These are phyloP conservation scores for Hippoglossus hippoglossus DNA, from an alignment of 2,797 vertebrate genomes.

Conservation along the genomic window DNA sequence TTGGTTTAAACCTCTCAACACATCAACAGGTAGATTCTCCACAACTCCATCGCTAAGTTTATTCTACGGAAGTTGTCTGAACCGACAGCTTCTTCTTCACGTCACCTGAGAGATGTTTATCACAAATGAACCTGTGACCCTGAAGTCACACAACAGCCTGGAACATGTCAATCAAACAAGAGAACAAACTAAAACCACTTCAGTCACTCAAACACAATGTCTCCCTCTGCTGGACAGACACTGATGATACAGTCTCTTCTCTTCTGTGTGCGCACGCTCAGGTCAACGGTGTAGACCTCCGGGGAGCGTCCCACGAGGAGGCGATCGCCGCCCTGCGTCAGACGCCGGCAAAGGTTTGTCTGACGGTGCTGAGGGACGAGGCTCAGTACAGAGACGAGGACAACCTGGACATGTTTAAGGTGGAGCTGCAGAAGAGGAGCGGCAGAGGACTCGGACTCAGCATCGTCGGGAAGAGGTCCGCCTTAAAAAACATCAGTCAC, in stretches of 20 bases:
- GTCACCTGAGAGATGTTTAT: no score
- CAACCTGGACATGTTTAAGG: slow-evolving; percentile 89
- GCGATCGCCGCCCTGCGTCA: slow-evolving; percentile 92
- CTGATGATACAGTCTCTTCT: background rate
- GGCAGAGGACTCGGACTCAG: slow-evolving; percentile 94
- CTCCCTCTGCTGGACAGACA: slow-evolving; percentile 59
- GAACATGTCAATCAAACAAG: no score
- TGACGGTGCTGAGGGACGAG: slow-evolving; percentile 91
- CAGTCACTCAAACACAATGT: background rate
- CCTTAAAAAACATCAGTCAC: background rate
- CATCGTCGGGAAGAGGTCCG: slow-evolving; percentile 82
- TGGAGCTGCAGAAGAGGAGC: slow-evolving; percentile 92
- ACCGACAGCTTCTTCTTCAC: no score
- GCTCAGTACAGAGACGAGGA: slow-evolving; percentile 91
- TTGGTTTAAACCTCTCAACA: no score
- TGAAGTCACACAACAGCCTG: no score
- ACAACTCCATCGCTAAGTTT: no score
- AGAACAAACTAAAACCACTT: background rate
- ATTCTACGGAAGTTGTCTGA: no score
- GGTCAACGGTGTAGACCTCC: slow-evolving; percentile 93
- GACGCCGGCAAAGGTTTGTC: slow-evolving; percentile 89
- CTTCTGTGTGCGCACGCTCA: slow-evolving; percentile 48
- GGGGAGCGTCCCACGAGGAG: slow-evolving; percentile 90
- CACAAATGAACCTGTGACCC: no score
- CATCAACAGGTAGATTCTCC: no score